A percentile compares a stretch with the other conserved stretches of the same genome.
Evolutionary conservation across 2,113 vertebrate genomes (phyloP).

Genomic region (Alectura lathami): DNA sequence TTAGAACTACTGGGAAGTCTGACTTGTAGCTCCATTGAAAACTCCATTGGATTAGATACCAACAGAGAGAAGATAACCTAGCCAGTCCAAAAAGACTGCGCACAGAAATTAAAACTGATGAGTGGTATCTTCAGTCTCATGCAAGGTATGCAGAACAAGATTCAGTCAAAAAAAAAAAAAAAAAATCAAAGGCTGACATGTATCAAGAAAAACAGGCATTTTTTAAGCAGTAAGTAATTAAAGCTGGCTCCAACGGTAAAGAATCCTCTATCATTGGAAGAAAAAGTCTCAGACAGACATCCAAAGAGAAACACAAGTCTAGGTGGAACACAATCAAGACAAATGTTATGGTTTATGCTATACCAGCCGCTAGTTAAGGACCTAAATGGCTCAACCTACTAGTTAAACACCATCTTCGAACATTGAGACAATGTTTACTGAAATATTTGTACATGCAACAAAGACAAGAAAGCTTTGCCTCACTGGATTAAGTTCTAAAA

Average conservation of each 20-base stretch:
- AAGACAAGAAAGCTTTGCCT: not conserved
- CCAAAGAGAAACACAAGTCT: not conserved
- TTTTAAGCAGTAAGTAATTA: not conserved
- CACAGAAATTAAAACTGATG: accelerated
- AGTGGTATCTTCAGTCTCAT: not conserved
- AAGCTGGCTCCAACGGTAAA: not conserved
- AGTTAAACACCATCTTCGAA: not conserved
- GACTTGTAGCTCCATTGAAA: not conserved
- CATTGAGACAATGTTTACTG: not conserved
- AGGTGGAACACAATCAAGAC: not conserved
- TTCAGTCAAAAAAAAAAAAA: not conserved
- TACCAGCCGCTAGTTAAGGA: not conserved
- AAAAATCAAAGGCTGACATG: not conserved
- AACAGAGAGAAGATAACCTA: not conserved
- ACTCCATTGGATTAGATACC: not conserved
- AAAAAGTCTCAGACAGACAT: not conserved
- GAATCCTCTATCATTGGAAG: not conserved
- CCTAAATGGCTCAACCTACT: not conserved
- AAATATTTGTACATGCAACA: not conserved
- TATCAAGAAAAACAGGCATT: not conserved
- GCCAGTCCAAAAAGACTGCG: not conserved
- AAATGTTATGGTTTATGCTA: not conserved
- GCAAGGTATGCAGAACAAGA: not conserved
- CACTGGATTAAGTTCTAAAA: not conserved
- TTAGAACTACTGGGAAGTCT: not conserved